These are phyloP conservation scores for Actinostola sp. DNA, from an alignment of 92 coral and sea anemone species.

Conservation along the genomic window DNA sequence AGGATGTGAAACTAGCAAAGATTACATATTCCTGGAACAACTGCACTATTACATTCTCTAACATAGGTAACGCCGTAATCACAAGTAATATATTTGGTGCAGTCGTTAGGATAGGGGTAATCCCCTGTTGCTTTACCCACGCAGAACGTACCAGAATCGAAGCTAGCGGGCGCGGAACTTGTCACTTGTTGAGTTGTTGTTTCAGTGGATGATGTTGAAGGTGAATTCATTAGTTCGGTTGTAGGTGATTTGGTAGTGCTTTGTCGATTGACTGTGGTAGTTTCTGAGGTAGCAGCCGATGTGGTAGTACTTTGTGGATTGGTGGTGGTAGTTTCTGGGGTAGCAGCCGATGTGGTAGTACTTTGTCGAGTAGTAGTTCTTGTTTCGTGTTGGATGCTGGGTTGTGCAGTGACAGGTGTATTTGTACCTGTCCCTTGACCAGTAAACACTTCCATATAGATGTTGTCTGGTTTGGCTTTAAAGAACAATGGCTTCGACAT, in stretches of 20 bases:
- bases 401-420: not conserved
- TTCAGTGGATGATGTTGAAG: not conserved
- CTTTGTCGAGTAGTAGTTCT: no score
- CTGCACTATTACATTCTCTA: not conserved
- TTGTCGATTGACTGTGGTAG: no score
- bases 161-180: not conserved
- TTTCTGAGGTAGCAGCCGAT: no score
- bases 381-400: no score
- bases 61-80: not conserved
- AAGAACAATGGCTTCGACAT: conserved; percentile 8
- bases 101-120: conserved; percentile 11
- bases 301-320: no score
- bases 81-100: conserved; percentile 6
- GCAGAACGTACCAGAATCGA: conserved; percentile 8
- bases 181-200: not conserved
- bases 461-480: not conserved
- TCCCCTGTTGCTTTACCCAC: not conserved
- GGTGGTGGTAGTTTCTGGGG: no score
- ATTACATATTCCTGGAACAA: conserved; percentile 1
- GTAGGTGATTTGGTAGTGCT: no score
- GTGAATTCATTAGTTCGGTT: not conserved
- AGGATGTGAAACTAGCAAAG: no score
- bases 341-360: no score
- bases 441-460: not conserved
- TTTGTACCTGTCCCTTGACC: not conserved